phyloP scores from a whole-genome alignment of 1,140 invertebrate species.

The Drosophila orena region DNA sequence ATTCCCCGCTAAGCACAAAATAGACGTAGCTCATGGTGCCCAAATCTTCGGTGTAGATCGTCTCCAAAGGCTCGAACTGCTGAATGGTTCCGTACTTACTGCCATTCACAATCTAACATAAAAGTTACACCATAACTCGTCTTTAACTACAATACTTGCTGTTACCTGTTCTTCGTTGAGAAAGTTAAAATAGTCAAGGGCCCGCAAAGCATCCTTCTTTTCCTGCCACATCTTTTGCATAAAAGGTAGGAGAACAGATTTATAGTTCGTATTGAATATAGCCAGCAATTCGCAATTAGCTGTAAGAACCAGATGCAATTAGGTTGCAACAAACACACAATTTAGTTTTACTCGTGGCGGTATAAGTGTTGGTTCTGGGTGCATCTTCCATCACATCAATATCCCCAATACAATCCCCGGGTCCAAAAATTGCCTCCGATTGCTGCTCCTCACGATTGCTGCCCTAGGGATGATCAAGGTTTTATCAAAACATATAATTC shows the following conservation, averaged over 20 bases:
- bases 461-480: background rate
- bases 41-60: slow-evolving; percentile 70
- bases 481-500: too few species aligned
- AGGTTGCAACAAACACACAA: background rate
- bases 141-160: background rate
- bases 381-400: slow-evolving; percentile 55
- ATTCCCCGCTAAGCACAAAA: slow-evolving; percentile 81
- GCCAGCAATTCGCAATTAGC: slow-evolving; percentile 63
- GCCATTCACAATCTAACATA: slow-evolving; percentile 52
- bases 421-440: slow-evolving; percentile 56
- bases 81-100: slow-evolving; percentile 55
- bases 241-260: slow-evolving; percentile 34
- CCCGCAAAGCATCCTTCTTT: slow-evolving; percentile 56
- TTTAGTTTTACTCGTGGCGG: slow-evolving; percentile 34
- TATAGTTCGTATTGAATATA: slow-evolving; percentile 58
- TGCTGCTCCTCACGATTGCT: background rate
- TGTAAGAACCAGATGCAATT: slow-evolving; percentile 6
- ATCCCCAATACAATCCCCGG: slow-evolving; percentile 64
- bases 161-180: slow-evolving; percentile 63
- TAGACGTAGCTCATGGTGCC: slow-evolving; percentile 65
- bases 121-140: too few species aligned
- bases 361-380: slow-evolving; percentile 41
- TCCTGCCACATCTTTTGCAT: slow-evolving; percentile 68
- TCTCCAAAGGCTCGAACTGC: slow-evolving; percentile 70
- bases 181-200: slow-evolving; percentile 69